Base-by-base conservation (phyloP, 1,140 invertebrate genomes). In the Hirudo medicinalis region DNA sequence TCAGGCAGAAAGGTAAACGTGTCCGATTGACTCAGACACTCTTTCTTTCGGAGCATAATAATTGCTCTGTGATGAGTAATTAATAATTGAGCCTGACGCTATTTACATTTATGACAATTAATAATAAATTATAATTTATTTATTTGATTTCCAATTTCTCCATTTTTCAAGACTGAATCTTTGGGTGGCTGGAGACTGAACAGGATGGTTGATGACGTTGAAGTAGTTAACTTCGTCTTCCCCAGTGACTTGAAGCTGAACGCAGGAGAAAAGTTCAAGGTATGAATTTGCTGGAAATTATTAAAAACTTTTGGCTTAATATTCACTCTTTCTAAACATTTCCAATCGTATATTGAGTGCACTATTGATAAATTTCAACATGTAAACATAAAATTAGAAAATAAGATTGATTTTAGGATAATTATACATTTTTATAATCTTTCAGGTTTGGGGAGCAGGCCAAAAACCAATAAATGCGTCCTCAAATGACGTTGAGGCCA, bases 1-100 rank as follows among this genome's bases (percentile, higher is more conserved):
- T 82, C 78, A 11, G 69, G 69, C 5, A 70, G 53, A 54, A 70
- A 70, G 69, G 69, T 68, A 68, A 2, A 9, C 1, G 22, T 20
- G 3, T 32, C 9, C 29, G 9, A 15, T 68, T 68, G 13, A 29
- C 36, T 68, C 36, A 29, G 9, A 13, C 9, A 36, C 2, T 68
- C 32, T 9, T 29, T 0, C 13, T 68, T 68, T 68, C 25, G n/a
- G 6, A 68, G 25, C 36, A 8, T 57, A 57, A 4, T 57, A 57
- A 57, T 9, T 36, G 32, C 32, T 36, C 32, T 6, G 6, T 6
- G 32, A 36, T 36, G 32, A 36, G 6, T 36, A 36, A 36, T 36
- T 36, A 36, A 36, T 6, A 6, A 36, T 36, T 36, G 32, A 36
- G 6, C 32, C 2, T 36, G 6, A 36, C 6, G 6, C 2, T 36